A percentile compares a stretch with the other conserved stretches of the same genome.
Conservation (phyloP, 2,888 invertebrate genomes). For the Luperina nickerlii region DNA sequence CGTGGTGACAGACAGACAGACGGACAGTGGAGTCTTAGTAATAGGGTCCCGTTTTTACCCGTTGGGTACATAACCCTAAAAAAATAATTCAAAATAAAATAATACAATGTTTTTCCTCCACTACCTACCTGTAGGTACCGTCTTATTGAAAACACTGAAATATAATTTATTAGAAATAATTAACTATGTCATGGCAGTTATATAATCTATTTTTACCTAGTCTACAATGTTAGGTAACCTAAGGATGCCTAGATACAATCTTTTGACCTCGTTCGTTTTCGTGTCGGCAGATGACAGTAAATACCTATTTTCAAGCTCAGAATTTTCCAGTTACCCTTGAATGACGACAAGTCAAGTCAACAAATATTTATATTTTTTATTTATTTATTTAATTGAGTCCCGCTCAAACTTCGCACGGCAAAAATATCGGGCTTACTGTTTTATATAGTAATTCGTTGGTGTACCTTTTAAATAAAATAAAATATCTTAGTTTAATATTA, state of each 20-base stretch:
- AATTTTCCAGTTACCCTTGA: neutral
- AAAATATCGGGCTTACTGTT: neutral
- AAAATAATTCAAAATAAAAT: too few relatives aligned
- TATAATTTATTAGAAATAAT: neutral
- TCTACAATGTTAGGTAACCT: neutral
- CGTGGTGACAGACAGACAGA: too few relatives aligned
- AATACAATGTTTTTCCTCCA: neutral
- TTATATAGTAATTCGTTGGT: too few relatives aligned
- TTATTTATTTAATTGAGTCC: neutral
- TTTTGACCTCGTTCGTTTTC: conserved; percentile 7
- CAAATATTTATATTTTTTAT: neutral
- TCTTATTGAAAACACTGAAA: neutral
- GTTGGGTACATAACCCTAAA: too few relatives aligned
- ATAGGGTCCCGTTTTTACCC: too few relatives aligned
- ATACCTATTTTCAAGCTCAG: neutral
- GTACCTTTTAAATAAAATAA: too few relatives aligned
- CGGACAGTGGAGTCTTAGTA: too few relatives aligned
- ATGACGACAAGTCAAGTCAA: neutral
- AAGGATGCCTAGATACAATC: neutral
- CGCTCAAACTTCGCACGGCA: neutral
- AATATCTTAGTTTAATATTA: neutral
- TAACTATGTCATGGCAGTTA: neutral
- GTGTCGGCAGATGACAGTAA: neutral
- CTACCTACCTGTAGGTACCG: neutral
- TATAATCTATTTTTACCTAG: neutral